These are phyloP conservation scores for Pheosia tremula DNA, from an alignment of 2,888 invertebrate species.

Conservation along the genomic window DNA sequence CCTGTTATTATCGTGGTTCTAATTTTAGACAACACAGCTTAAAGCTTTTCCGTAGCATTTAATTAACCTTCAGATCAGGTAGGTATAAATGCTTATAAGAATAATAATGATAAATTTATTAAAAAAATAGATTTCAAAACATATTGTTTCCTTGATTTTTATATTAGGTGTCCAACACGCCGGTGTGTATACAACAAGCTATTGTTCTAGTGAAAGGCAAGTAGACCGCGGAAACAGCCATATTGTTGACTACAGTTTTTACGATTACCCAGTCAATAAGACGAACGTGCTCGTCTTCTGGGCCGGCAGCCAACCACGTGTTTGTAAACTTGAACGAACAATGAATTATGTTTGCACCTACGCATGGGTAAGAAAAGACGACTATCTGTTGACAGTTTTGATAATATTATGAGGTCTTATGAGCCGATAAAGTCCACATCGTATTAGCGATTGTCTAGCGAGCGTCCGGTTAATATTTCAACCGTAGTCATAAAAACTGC, in stretches of 20 bases:
- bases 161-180: slow-evolving; percentile 48
- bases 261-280: slow-evolving; percentile 46
- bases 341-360: slow-evolving; percentile 19
- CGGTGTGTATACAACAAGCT: slow-evolving; percentile 49
- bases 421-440: background rate
- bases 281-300: slow-evolving; percentile 37
- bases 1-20: background rate
- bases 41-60: background rate
- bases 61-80: background rate
- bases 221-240: slow-evolving; percentile 39
- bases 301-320: slow-evolving; percentile 22
- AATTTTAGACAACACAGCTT: background rate
- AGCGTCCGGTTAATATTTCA: background rate
- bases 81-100: background rate
- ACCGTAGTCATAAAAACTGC: too few relatives aligned
- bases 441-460: background rate
- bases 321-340: slow-evolving; percentile 42
- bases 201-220: slow-evolving; percentile 59
- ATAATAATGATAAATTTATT: background rate
- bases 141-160: slow-evolving; percentile 43
- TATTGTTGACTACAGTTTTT: slow-evolving; percentile 47
- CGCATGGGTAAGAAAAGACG: slow-evolving; percentile 2
- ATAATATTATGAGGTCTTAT: background rate
- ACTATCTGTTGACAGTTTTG: slow-evolving; percentile 2
- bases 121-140: slow-evolving; percentile 18